These are phyloP conservation scores for Orthonychiurus folsomi DNA, from an alignment of 2,888 invertebrate genomes.

Conservation along the genomic window DNA sequence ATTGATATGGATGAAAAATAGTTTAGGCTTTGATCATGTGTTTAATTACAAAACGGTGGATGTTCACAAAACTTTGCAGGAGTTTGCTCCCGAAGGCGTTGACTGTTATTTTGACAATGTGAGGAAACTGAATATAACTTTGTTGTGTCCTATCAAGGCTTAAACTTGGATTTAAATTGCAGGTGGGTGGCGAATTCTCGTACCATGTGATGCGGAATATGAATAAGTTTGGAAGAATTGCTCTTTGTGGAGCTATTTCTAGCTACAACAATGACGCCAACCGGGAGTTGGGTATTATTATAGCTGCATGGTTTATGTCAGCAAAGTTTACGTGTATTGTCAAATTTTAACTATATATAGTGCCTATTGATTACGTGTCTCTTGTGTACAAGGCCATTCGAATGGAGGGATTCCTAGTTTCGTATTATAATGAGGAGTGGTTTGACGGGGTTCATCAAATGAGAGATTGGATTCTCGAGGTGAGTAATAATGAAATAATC, in stretches of 20 bases:
- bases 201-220: conserved; percentile 54
- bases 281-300: too few species aligned
- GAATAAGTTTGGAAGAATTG: conserved; percentile 54
- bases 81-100: conserved; percentile 57
- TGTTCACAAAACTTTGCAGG: conserved; percentile 50
- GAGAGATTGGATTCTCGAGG: conserved; percentile 35
- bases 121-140: conserved; percentile 26
- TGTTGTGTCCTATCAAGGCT: neutral
- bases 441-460: conserved; percentile 53
- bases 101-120: conserved; percentile 73
- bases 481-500: conserved; percentile 4
- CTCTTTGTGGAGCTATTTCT: conserved; percentile 59
- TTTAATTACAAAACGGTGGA: conserved; percentile 62
- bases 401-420: conserved; percentile 55
- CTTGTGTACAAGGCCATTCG: conserved; percentile 53
- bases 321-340: too few species aligned
- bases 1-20: conserved; percentile 55
- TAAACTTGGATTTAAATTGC: neutral
- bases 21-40: conserved; percentile 58
- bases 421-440: conserved; percentile 54
- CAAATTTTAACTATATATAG: too few species aligned
- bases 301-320: too few species aligned
- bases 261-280: conserved; percentile 31
- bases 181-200: conserved; percentile 63
- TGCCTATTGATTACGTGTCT: conserved; percentile 50